These are phyloP conservation scores for Spea multiplicata DNA, from an alignment of 2,113 vertebrate genomes.

Conservation along the genomic window DNA sequence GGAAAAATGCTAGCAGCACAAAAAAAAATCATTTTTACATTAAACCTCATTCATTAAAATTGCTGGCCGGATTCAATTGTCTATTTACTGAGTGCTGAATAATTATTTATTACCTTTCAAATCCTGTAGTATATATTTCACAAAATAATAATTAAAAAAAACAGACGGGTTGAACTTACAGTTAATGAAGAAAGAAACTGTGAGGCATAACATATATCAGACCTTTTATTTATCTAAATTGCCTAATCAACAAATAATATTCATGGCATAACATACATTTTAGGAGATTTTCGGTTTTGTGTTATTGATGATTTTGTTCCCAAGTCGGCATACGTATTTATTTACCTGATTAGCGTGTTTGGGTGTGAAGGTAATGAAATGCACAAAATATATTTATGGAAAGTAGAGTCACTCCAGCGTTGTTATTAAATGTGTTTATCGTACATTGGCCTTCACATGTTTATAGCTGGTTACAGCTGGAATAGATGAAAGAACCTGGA, in stretches of 20 bases:
- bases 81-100: slow-evolving; percentile 13
- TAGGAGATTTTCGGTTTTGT: slow-evolving; percentile 17
- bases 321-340: slow-evolving; percentile 9
- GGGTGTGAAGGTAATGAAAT: not conserved
- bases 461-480: not conserved
- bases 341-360: slow-evolving; percentile 14
- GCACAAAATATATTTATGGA: slow-evolving; percentile 1
- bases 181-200: slow-evolving; percentile 2
- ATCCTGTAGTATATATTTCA: not conserved
- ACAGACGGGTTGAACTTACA: not conserved
- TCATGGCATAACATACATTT: slow-evolving; percentile 17
- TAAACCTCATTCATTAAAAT: slow-evolving; percentile 28
- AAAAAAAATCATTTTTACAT: slow-evolving; percentile 22
- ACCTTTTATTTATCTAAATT: slow-evolving; percentile 25
- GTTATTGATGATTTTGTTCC: slow-evolving; percentile 17
- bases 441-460: not conserved
- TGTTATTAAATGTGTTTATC: slow-evolving; percentile 11
- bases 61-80: not conserved
- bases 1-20: slow-evolving; percentile 17
- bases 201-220: not conserved
- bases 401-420: not conserved
- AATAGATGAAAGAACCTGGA: not conserved
- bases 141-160: not conserved
- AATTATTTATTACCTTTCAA: slow-evolving; percentile 9
- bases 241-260: slow-evolving; percentile 20